Evolutionary conservation across 2,797 vertebrate species (phyloP).

Genomic region (Sphenopsis melanotis): DNA sequence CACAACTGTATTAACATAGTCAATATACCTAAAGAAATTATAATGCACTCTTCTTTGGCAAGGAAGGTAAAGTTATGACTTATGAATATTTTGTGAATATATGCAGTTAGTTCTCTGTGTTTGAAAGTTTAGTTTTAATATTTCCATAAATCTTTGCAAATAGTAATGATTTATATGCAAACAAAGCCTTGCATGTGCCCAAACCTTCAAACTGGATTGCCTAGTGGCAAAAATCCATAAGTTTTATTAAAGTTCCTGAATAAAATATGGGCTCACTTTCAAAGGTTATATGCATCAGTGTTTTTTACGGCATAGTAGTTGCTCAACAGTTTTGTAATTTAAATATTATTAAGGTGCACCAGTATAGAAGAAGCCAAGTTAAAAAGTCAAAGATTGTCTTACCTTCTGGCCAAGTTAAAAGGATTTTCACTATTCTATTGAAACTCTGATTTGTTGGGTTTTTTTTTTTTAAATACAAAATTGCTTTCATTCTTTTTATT

Average conservation of each 20-base stretch:
- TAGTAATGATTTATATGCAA: background rate
- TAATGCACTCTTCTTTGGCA: background rate
- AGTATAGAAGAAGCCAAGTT: background rate
- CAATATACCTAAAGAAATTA: background rate
- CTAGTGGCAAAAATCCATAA: background rate
- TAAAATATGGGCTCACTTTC: background rate
- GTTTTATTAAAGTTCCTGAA: background rate
- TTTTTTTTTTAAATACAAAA: background rate
- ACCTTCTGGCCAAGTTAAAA: background rate
- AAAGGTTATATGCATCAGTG: background rate
- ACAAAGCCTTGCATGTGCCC: background rate
- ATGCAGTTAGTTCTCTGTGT: background rate
- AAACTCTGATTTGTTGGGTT: background rate
- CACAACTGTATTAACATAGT: background rate
- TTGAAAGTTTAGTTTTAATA: background rate
- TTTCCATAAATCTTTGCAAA: background rate
- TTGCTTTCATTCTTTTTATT: background rate
- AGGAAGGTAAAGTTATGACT: background rate
- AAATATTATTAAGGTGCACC: background rate
- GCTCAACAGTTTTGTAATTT: background rate
- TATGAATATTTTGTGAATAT: background rate
- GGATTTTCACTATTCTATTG: background rate
- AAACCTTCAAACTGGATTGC: background rate
- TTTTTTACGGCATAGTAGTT: background rate
- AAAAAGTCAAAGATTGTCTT: background rate